A percentile compares a stretch with the other conserved stretches of the same genome.
Conservation (phyloP, 1,140 invertebrate genomes). For the Conus betulinus region DNA sequence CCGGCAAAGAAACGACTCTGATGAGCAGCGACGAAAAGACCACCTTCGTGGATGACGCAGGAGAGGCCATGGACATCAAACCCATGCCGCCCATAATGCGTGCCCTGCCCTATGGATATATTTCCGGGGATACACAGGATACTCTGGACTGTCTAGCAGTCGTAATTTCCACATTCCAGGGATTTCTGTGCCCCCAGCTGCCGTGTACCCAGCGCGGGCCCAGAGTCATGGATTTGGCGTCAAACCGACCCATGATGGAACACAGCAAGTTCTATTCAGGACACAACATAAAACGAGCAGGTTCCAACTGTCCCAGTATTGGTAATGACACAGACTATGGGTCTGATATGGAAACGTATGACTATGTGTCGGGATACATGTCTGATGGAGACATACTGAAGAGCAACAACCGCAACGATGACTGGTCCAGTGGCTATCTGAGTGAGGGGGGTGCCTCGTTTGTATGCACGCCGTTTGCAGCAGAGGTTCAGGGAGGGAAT, state of each 20-base stretch:
- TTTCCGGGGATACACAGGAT: conserved; percentile 63
- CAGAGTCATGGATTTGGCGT: conserved; percentile 66
- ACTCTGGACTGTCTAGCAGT: conserved; percentile 57
- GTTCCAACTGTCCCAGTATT: conserved; percentile 54
- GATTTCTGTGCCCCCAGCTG: conserved; percentile 65
- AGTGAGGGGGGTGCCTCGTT: conserved; percentile 85
- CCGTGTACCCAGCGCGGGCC: conserved; percentile 65
- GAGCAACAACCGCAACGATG: conserved; percentile 70
- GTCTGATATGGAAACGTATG: conserved; percentile 72
- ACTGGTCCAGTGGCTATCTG: conserved; percentile 87
- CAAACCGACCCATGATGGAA: conserved; percentile 63
- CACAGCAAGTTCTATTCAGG: conserved; percentile 66
- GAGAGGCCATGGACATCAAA: conserved; percentile 88
- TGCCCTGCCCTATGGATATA: conserved; percentile 68
- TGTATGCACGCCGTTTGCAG: conserved; percentile 82
- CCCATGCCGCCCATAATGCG: conserved; percentile 91
- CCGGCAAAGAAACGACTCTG: conserved; percentile 60
- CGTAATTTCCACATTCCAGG: conserved; percentile 67
- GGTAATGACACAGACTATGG: conserved; percentile 69
- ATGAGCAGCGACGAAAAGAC: conserved; percentile 62
- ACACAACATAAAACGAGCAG: conserved; percentile 64
- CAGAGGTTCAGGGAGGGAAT: conserved; percentile 75
- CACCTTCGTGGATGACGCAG: conserved; percentile 81
- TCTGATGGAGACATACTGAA: conserved; percentile 85
- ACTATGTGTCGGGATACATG: conserved; percentile 81